Base-by-base conservation (phyloP, 2,888 invertebrate species). In the Clanis bilineata region DNA sequence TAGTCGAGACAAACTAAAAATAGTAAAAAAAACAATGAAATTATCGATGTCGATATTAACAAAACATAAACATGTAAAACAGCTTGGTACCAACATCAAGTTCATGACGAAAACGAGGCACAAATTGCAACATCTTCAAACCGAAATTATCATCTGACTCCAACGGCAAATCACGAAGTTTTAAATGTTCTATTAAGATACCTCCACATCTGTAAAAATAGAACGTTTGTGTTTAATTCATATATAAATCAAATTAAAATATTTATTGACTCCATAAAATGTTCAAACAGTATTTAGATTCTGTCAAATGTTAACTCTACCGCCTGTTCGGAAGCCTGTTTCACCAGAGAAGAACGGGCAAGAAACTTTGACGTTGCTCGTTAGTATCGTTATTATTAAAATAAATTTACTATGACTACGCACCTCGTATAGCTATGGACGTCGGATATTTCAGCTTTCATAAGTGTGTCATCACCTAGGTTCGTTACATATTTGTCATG, bases 121-220 rank as follows among this genome's bases (percentile, higher is more conserved):
- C 22, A 36, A 55, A 23, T 15, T 18, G 3, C 39, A 55, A 32
- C 12, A 10, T 3, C 1, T 38, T 22, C 10, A 39, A 4, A 21
- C 10, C 4, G 38, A 60, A 56, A 25, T 28, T 58, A 0, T 21
- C 47, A n/a, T 10, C 28, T 25, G n/a, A 43, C 3, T 38, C 18
- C 28, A 43, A 21, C 7, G 57, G 58, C 54, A 59, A 47, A 25
- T 56, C 10, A 1, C 32, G 22, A 25, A 65, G 66, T 44, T 61
- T 51, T 2, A 69, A 39, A 28, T 61, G 45, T 36, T 68, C 60
- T 21, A 69, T 56, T 1, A 28, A 10, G 15, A 69, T 56, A 41
- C 69, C 70, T 15, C 67, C 67, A 43, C 66, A 71, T 56, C 69
- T 70, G 60, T 12, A 71, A 68, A 41, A 0, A 39, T 12, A 55